Evolutionary conservation across 2,113 vertebrate genomes (phyloP), one percentile per base, ranked within the genome.

Genomic region (Vicugna pacos): DNA sequence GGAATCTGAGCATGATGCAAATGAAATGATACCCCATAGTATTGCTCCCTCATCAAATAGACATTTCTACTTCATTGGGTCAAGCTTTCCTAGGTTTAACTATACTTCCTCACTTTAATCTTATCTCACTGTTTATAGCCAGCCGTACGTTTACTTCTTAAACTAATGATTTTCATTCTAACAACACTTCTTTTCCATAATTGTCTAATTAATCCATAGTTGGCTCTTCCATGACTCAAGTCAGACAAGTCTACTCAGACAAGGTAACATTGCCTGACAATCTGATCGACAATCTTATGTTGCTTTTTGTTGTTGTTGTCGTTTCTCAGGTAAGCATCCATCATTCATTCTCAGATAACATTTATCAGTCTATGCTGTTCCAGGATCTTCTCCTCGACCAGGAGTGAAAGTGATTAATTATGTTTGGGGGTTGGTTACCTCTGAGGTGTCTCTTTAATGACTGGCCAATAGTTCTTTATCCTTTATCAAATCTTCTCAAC

Each of bases 121-220:
- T 50, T 77, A 64, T 60, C 12, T 77, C 58, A 77, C 20, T 89
- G 3, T 86, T 81, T 70, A 70, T 56, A 87, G 12, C 19, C 54
- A 94, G 90, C 30, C 54, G 5, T 54, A 10, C 58, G 9, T 60
- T 93, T 95, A 38, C 69, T 56, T 89, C 69, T 85, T 35, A 50
- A 90, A 28, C 52, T 73, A 86, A 92, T 83, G 85, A 81, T 86
- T 96, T 89, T 86, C 81, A 93, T 81, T 95, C 2, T 46, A 70
- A 65, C 17, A 92, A 91, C 4, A 0, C 13, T 95, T 58, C 12
- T 64, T 85, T 73, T 67, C 42, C 7, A 35, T 93, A 76, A 76
- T 73, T 84, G 6, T 54, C 50, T 73, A 48, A 81, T 76, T 84
- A 91, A 90, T 76, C 22, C 19, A 64, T n/a, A 95, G 16, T 70